Evolutionary conservation across 2,113 vertebrate species (phyloP).

Genomic region (Brachyhypopomus gauderio): DNA sequence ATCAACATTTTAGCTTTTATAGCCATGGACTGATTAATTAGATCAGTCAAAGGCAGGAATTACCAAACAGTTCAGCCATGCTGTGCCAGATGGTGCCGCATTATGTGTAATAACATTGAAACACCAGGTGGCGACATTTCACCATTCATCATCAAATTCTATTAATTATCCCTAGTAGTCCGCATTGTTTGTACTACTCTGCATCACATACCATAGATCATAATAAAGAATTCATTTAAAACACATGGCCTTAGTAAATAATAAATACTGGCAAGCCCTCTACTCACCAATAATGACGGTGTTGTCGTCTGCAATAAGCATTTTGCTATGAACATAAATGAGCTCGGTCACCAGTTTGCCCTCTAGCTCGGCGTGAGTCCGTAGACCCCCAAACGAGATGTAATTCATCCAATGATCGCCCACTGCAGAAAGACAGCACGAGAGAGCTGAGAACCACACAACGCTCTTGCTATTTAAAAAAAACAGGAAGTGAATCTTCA

Average conservation of each 20-base stretch:
- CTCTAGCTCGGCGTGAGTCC: conserved; percentile 90
- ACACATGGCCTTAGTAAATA: too few relatives aligned
- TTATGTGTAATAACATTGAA: neutral
- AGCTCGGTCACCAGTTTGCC: conserved; percentile 90
- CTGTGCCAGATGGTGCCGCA: neutral
- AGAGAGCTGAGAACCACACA: neutral
- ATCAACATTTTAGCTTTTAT: neutral
- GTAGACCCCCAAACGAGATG: conserved; percentile 90
- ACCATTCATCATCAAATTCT: neutral
- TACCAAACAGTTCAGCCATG: neutral
- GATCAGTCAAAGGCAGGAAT: neutral
- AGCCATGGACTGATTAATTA: conserved; percentile 4
- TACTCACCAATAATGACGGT: conserved; percentile 93
- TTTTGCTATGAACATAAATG: conserved; percentile 97
- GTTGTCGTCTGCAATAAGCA: conserved; percentile 94
- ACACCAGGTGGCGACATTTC: conserved; percentile 17
- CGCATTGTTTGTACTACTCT: neutral
- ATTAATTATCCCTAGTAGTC: neutral
- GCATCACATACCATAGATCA: neutral
- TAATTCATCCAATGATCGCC: conserved; percentile 95
- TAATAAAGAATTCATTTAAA: too few relatives aligned
- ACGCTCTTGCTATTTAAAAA: neutral
- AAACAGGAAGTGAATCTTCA: conserved; percentile 1
- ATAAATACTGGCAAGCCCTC: neutral
- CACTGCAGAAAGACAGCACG: conserved; percentile 72